Percentiles rank a stretch among this genome's conserved stretches.
Conservation (phyloP, 2,888 invertebrate genomes). For the Eudasyphora cyanicolor region DNA sequence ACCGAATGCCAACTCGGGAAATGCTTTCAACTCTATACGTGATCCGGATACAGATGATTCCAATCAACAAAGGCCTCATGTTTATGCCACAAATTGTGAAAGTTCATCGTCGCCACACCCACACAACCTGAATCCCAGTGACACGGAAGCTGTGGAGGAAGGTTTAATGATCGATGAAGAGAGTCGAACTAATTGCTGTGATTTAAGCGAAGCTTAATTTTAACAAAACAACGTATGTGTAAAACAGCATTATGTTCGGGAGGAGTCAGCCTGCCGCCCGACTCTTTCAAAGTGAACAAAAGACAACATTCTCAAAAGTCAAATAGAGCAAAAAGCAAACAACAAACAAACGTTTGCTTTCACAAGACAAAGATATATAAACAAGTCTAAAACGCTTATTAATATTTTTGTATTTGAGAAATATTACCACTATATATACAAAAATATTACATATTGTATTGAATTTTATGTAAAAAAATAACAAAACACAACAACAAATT, state of each 20-base stretch:
- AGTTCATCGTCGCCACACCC: constrained; percentile 78
- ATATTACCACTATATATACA: constrained; percentile 33
- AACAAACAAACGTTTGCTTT: constrained; percentile 35
- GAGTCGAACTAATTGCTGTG: constrained; percentile 68
- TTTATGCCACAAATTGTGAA: constrained; percentile 78
- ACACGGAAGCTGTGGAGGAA: constrained; percentile 72
- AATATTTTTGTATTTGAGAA: constrained; percentile 50
- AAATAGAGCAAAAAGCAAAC: not conserved
- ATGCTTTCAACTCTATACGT: constrained; percentile 79
- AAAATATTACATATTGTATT: constrained; percentile 37
- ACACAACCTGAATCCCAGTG: constrained; percentile 70
- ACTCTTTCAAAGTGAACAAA: too few relatives aligned
- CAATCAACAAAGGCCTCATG: constrained; percentile 76
- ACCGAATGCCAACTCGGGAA: constrained; percentile 77
- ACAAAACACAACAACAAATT: constrained; percentile 9
- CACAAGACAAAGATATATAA: constrained; percentile 42
- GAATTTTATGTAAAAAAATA: constrained; percentile 37
- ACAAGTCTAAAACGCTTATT: constrained; percentile 54
- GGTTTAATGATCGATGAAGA: constrained; percentile 73
- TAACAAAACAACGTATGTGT: too few relatives aligned
- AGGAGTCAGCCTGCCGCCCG: not conserved
- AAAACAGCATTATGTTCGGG: constrained; percentile 39
- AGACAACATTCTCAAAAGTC: not conserved
- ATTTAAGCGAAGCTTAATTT: constrained; percentile 74
- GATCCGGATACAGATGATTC: constrained; percentile 79